These are phyloP conservation scores for Morus bassanus DNA, from an alignment of 2,797 vertebrate species.

Conservation along the genomic window DNA sequence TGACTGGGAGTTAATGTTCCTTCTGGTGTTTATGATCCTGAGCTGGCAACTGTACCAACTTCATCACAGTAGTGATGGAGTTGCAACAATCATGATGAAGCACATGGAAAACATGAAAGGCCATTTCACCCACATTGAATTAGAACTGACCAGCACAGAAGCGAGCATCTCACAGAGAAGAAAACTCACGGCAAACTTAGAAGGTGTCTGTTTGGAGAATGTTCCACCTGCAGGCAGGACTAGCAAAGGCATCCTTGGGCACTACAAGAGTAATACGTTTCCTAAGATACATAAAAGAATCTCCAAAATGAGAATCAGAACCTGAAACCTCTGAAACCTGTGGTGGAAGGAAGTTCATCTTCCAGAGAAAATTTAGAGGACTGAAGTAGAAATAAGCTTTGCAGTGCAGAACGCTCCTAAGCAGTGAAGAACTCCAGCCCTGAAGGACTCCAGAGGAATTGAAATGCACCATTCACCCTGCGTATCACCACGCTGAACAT, in stretches of 20 bases:
- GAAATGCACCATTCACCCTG: not conserved
- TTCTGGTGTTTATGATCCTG: not conserved
- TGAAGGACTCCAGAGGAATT: not conserved
- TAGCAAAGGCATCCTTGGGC: not conserved
- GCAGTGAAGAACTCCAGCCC: not conserved
- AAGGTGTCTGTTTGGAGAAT: not conserved
- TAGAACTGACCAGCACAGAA: not conserved
- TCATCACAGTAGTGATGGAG: not conserved
- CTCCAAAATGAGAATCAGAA: not conserved
- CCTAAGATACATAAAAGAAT: not conserved
- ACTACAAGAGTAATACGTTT: not conserved
- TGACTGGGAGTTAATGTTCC: not conserved
- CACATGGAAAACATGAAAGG: not conserved
- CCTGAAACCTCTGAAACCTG: not conserved
- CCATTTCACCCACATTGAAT: not conserved
- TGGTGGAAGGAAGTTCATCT: not conserved
- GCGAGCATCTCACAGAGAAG: not conserved
- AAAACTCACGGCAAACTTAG: not conserved
- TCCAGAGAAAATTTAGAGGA: not conserved
- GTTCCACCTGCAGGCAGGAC: not conserved
- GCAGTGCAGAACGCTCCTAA: not conserved
- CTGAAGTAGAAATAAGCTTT: not conserved
- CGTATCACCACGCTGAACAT: not conserved
- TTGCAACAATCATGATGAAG: not conserved
- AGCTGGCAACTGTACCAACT: not conserved